Conservation (phyloP, 2,797 vertebrate genomes). For the Gymnothorax reevesii region DNA sequence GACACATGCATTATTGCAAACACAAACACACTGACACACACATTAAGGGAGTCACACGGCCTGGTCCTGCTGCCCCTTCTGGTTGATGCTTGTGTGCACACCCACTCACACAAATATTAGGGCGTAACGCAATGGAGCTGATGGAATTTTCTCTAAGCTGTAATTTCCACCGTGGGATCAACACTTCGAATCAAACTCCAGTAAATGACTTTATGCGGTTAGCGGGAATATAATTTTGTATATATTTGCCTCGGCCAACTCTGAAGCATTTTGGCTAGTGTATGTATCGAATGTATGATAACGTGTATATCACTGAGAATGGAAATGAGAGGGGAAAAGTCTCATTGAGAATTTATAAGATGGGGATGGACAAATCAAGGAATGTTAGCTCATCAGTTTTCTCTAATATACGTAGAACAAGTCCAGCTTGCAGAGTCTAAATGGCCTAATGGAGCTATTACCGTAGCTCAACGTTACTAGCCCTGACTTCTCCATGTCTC, state of each 20-base stretch:
- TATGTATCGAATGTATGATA: constrained; percentile 21
- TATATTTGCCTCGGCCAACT: not conserved
- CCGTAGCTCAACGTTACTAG: too few relatives aligned
- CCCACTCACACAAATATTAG: not conserved
- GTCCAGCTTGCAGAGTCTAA: not conserved
- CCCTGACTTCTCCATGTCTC: too few relatives aligned
- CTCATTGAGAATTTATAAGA: not conserved
- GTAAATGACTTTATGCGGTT: not conserved
- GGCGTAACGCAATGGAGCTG: not conserved
- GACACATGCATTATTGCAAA: not conserved
- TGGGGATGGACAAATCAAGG: not conserved
- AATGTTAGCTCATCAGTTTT: not conserved
- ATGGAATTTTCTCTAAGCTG: not conserved
- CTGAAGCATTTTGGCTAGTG: not conserved
- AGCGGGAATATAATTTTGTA: not conserved
- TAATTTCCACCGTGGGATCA: not conserved
- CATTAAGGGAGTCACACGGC: not conserved
- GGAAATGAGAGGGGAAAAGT: not conserved
- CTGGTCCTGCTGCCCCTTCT: not conserved
- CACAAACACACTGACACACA: not conserved
- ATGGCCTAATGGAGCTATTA: too few relatives aligned
- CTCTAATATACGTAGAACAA: not conserved
- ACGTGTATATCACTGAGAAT: constrained; percentile 28
- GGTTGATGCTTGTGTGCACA: not conserved
- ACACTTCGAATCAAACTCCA: not conserved